Evolutionary conservation across 2,113 vertebrate genomes (phyloP).

Genomic region (Upupa epops): DNA sequence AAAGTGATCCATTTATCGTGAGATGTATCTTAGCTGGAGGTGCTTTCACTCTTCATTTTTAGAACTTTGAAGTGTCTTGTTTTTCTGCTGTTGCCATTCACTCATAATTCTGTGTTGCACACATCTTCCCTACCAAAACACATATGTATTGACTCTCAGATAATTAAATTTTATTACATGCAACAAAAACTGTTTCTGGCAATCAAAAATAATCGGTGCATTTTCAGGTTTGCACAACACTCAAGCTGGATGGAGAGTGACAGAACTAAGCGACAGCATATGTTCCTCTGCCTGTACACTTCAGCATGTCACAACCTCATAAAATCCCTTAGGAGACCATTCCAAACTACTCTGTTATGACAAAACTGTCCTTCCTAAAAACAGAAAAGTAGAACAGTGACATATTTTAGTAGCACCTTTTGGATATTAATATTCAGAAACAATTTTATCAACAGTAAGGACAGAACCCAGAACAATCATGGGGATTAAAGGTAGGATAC

Average conservation of each 20-base stretch:
- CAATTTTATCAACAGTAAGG: not conserved
- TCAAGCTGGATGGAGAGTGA: not conserved
- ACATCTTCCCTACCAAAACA: not conserved
- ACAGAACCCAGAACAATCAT: not conserved
- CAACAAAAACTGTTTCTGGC: not conserved
- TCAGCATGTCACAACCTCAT: not conserved
- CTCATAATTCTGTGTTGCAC: not conserved
- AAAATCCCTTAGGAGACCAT: not conserved
- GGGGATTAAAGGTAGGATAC: not conserved
- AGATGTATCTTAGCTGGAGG: not conserved
- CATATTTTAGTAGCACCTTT: not conserved
- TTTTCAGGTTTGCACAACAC: not conserved
- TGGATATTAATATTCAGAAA: not conserved
- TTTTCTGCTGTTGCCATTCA: not conserved
- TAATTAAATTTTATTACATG: not conserved
- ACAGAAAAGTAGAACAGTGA: not conserved
- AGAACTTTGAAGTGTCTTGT: not conserved
- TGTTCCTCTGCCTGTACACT: not conserved
- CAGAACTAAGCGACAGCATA: rapidly evolving
- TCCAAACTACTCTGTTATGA: not conserved
- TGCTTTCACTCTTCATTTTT: not conserved
- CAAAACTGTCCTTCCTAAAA: not conserved
- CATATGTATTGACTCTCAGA: not conserved
- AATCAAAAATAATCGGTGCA: not conserved
- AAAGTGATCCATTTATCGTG: not conserved